phyloP scores from a whole-genome alignment of 2,113 vertebrate species.

The Hyperopisus bebe region DNA sequence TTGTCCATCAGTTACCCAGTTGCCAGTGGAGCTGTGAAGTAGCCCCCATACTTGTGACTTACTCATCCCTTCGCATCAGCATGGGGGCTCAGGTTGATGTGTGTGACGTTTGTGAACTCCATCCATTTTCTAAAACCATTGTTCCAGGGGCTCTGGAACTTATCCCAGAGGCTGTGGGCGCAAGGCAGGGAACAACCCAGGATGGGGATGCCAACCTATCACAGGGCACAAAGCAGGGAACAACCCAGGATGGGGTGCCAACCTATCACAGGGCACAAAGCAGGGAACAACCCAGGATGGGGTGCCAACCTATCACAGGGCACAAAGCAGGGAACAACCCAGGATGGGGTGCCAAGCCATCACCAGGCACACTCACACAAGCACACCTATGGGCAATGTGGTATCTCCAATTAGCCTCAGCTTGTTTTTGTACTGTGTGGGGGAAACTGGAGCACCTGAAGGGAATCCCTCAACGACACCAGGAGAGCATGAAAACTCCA shows the following conservation, averaged over 20 bases:
- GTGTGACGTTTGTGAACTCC: not conserved
- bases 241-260: not conserved
- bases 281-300: not conserved
- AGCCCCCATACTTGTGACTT: not conserved
- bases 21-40: not conserved
- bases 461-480: not conserved
- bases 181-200: not conserved
- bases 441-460: no score
- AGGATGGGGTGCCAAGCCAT: not conserved
- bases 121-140: not conserved
- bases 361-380: not conserved
- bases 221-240: no score
- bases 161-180: not conserved
- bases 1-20: not conserved
- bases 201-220: no score
- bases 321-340: not conserved
- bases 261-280: not conserved
- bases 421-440: no score
- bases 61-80: not conserved
- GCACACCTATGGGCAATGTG: not conserved
- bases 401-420: no score
- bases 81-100: not conserved
- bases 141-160: not conserved
- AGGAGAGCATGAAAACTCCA: not conserved
- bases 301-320: not conserved